phyloP scores from a whole-genome alignment of 1,140 invertebrate species.

The Microplitis demolitor region DNA sequence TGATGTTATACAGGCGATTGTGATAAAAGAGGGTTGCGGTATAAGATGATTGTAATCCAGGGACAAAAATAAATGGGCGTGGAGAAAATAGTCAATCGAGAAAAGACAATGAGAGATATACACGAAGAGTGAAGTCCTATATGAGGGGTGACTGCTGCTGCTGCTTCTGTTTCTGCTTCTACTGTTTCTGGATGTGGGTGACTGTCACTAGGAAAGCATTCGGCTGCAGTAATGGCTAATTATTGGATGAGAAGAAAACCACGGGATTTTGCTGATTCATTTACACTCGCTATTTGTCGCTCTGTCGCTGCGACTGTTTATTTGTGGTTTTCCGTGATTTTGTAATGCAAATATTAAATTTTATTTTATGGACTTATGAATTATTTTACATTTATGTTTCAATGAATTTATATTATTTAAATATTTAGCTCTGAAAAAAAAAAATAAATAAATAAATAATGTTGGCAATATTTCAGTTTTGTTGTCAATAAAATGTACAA shows the following conservation, averaged over 20 bases:
- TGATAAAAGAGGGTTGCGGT: background rate
- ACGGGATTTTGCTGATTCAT: background rate
- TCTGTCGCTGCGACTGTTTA: background rate
- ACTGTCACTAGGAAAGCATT: slow-evolving; percentile 27
- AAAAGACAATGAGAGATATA: slow-evolving; percentile 19
- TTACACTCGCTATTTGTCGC: background rate
- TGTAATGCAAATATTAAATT: no score
- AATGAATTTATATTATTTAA: no score
- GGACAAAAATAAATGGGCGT: slow-evolving; percentile 19
- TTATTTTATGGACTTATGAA: no score
- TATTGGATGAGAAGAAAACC: slow-evolving; percentile 29
- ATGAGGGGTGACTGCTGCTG: slow-evolving; percentile 4
- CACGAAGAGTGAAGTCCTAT: background rate
- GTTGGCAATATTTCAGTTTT: no score
- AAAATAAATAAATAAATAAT: no score
- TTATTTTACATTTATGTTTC: no score
- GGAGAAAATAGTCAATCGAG: slow-evolving; percentile 17
- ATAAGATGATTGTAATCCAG: slow-evolving; percentile 16
- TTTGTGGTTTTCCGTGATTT: no score
- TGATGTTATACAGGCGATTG: background rate
- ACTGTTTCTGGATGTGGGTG: slow-evolving; percentile 23
- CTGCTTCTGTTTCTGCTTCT: slow-evolving; percentile 7
- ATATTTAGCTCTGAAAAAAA: no score
- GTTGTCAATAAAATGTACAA: no score
- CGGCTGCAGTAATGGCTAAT: slow-evolving; percentile 48